phyloP scores from a whole-genome alignment of 2,797 vertebrate genomes.

The Alauda arvensis region DNA sequence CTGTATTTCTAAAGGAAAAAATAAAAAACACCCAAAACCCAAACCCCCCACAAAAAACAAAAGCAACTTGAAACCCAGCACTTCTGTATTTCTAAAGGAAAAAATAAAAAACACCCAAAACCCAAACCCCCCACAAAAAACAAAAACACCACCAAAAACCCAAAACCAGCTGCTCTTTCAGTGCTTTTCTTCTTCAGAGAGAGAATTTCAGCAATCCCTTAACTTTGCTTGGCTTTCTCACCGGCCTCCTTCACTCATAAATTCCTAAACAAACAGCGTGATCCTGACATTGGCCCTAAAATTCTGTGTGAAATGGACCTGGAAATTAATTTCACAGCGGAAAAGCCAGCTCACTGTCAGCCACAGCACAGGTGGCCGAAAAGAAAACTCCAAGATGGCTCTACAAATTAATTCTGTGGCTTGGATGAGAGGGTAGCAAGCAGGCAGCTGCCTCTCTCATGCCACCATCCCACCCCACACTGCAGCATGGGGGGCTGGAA shows the following conservation, averaged over 20 bases:
- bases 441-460: background rate
- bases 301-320: constrained; percentile 54
- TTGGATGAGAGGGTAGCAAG: background rate
- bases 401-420: background rate
- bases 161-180: background rate
- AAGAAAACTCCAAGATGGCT: background rate
- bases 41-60: no score
- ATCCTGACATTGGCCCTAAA: constrained; percentile 39
- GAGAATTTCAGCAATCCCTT: background rate
- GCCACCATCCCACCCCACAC: rapidly evolving
- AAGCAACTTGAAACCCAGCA: background rate
- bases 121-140: no score
- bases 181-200: background rate
- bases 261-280: constrained; percentile 1
- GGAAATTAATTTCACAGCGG: constrained; percentile 55
- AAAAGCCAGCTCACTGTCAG: background rate
- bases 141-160: background rate
- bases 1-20: background rate
- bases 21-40: no score
- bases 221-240: background rate
- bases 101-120: background rate
- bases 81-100: background rate
- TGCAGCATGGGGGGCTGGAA: rapidly evolving
- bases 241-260: background rate
- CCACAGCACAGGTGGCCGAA: background rate